phyloP scores from a whole-genome alignment of 1,140 invertebrate genomes.

The Macrocentrus cingulum region DNA sequence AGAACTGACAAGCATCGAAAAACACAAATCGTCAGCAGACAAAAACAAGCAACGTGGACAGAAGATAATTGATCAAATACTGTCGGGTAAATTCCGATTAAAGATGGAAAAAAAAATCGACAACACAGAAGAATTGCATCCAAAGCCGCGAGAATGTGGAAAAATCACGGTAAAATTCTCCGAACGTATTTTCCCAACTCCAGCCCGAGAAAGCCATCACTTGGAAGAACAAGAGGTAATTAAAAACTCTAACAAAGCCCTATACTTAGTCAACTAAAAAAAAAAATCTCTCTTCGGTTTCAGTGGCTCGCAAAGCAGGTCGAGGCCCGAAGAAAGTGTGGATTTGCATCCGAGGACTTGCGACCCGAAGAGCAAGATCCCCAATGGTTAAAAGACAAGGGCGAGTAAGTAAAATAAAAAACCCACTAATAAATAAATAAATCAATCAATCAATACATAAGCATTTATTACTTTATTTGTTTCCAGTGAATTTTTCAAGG shows the following conservation, averaged over 20 bases:
- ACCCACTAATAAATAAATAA: too few relatives aligned
- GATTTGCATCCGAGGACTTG: slow-evolving; percentile 75
- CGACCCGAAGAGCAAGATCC: slow-evolving; percentile 81
- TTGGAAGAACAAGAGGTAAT: slow-evolving; percentile 72
- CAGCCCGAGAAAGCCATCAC: slow-evolving; percentile 74
- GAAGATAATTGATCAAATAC: slow-evolving; percentile 36
- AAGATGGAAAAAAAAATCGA: slow-evolving; percentile 33
- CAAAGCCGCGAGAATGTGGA: slow-evolving; percentile 62
- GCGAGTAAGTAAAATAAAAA: slow-evolving; percentile 59
- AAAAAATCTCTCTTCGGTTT: slow-evolving; percentile 14
- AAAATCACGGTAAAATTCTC: slow-evolving; percentile 74
- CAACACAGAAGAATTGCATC: slow-evolving; percentile 48
- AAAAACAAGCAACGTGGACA: too few relatives aligned
- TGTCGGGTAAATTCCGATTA: slow-evolving; percentile 30
- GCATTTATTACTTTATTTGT: too few relatives aligned
- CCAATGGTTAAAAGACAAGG: slow-evolving; percentile 79
- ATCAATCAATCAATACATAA: too few relatives aligned
- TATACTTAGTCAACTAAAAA: background rate
- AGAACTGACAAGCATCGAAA: too few relatives aligned
- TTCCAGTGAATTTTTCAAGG: slow-evolving; percentile 69
- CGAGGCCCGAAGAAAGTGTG: slow-evolving; percentile 69
- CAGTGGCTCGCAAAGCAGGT: slow-evolving; percentile 80
- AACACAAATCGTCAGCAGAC: too few relatives aligned
- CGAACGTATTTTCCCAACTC: slow-evolving; percentile 77
- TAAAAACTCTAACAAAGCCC: slow-evolving; percentile 17